These are phyloP conservation scores for Champsocephalus gunnari DNA, from an alignment of 2,797 vertebrate species.

Conservation along the genomic window DNA sequence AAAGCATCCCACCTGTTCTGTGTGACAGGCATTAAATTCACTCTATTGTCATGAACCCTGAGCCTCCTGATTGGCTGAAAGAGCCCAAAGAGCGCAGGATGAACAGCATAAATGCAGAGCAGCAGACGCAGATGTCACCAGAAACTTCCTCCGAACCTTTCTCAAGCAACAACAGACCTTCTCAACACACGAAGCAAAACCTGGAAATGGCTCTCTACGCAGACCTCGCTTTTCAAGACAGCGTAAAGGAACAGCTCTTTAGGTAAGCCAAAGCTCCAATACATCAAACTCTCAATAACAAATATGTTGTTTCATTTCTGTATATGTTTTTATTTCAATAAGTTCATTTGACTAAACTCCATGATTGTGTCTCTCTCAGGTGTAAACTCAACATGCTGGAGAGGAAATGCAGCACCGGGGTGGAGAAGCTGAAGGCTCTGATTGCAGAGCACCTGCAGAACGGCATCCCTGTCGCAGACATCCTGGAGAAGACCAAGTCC, in stretches of 20 bases:
- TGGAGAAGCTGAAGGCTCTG: slow-evolving; percentile 81
- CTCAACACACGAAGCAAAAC: slow-evolving; percentile 13
- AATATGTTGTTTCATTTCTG: no score
- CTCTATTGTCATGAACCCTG: slow-evolving; percentile 67
- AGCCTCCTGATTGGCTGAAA: slow-evolving; percentile 75
- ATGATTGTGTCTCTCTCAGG: slow-evolving; percentile 57
- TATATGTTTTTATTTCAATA: not conserved
- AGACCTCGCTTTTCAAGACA: slow-evolving; percentile 78
- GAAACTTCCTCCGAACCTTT: slow-evolving; percentile 31
- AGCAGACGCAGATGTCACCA: slow-evolving; percentile 28
- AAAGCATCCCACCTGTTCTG: slow-evolving; percentile 80
- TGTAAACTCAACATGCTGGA: slow-evolving; percentile 82
- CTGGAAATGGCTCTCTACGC: slow-evolving; percentile 75
- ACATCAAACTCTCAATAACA: not conserved
- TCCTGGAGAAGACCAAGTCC: slow-evolving; percentile 81
- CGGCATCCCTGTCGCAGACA: slow-evolving; percentile 73
- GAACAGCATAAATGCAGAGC: slow-evolving; percentile 73
- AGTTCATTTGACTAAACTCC: not conserved
- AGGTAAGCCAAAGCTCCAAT: slow-evolving; percentile 57
- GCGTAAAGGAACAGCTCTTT: slow-evolving; percentile 78
- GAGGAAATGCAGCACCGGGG: slow-evolving; percentile 77
- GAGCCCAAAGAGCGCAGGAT: slow-evolving; percentile 7
- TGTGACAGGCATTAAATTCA: slow-evolving; percentile 74
- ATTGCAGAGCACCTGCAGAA: slow-evolving; percentile 79
- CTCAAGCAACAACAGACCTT: slow-evolving; percentile 13